phyloP scores from a whole-genome alignment of 1,140 invertebrate genomes.

The Whitmania pigra region DNA sequence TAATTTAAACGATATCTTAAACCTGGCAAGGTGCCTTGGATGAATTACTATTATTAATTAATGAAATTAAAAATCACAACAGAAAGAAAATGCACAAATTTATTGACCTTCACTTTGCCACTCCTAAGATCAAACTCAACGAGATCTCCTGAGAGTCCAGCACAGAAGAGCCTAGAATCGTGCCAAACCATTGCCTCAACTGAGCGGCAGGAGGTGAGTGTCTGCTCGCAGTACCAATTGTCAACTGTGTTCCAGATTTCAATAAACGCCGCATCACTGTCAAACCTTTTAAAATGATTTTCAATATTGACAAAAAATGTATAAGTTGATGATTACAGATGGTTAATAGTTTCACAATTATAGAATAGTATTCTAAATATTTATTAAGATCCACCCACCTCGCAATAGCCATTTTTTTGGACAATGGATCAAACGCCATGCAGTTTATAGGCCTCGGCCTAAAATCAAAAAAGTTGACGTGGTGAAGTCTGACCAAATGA shows the following conservation, averaged over 20 bases:
- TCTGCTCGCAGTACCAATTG: background rate
- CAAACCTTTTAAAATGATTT: slow-evolving; percentile 8
- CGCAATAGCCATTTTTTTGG: background rate
- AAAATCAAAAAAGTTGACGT: slow-evolving; percentile 9
- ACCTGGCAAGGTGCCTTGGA: too few relatives aligned
- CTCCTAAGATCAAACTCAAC: background rate
- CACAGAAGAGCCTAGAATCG: background rate
- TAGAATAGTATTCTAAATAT: background rate
- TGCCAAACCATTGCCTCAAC: slow-evolving; percentile 2
- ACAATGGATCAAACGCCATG: background rate
- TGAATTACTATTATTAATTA: too few relatives aligned
- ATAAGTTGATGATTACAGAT: background rate
- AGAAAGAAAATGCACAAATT: too few relatives aligned
- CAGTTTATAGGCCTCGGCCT: slow-evolving; percentile 1
- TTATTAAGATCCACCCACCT: background rate
- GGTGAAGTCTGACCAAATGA: background rate
- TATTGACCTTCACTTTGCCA: background rate
- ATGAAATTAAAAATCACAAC: too few relatives aligned
- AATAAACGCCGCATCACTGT: background rate
- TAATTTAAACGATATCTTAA: too few relatives aligned
- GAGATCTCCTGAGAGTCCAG: background rate
- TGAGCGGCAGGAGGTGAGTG: background rate
- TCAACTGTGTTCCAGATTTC: slow-evolving; percentile 7
- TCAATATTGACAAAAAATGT: background rate
- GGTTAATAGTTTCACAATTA: background rate